Percentiles rank a stretch among this genome's conserved stretches.
Conservation (phyloP, 2,797 vertebrate species). For the Ara ararauna region DNA sequence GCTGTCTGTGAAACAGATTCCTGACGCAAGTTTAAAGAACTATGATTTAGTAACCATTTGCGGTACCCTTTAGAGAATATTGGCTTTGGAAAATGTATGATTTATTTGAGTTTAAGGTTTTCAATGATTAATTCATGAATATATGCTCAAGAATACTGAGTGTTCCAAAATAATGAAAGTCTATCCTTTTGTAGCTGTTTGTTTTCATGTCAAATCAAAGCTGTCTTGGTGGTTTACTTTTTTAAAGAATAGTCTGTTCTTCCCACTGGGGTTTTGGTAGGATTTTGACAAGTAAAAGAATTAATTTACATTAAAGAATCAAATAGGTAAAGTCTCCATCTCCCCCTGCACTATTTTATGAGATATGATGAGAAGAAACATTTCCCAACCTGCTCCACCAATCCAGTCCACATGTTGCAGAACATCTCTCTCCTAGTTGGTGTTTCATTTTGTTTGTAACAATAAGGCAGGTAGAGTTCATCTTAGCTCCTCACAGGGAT, state of each 20-base stretch:
- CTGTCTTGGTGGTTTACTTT: conserved; percentile 65
- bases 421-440: neutral
- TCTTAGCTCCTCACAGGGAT: neutral
- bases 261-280: conserved; percentile 67
- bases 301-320: conserved; percentile 75
- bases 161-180: conserved; percentile 73
- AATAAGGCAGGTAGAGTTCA: neutral
- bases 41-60: conserved; percentile 56
- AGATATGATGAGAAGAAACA: neutral
- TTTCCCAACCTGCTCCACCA: neutral
- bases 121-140: conserved; percentile 82
- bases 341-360: neutral
- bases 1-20: conserved; percentile 22
- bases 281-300: conserved; percentile 77
- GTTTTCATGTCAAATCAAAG: conserved; percentile 77
- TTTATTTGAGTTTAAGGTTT: conserved; percentile 70
- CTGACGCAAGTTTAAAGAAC: conserved; percentile 23
- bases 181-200: neutral
- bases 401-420: neutral
- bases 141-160: conserved; percentile 67
- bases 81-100: conserved; percentile 58
- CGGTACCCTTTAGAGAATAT: conserved; percentile 44
- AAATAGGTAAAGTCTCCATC: conserved; percentile 55
- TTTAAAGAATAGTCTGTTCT: neutral
- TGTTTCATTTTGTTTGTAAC: neutral